Evolutionary conservation across 1,140 invertebrate genomes (phyloP), one percentile per base, ranked within the genome.

Genomic region (Drosophila bifasciata): DNA sequence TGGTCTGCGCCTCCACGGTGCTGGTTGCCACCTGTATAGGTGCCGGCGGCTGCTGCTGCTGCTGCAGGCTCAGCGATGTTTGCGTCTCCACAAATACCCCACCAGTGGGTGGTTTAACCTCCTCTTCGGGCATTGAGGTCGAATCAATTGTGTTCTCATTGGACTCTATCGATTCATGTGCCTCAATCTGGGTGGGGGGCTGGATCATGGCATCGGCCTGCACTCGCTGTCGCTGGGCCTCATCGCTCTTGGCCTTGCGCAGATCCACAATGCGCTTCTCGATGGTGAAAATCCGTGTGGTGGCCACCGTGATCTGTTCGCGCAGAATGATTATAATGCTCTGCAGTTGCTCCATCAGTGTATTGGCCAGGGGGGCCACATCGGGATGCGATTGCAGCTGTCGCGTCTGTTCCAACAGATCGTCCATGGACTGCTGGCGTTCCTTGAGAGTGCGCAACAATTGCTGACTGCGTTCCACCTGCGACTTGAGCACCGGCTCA

Each of bases 1-100:
- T 93, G 2, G 94, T 94, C 91, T 95, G 94, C n/a, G 93, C 92
- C 89, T 94, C 92, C 1, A 93, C 92, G 71, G 94, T 93, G 39
- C 92, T 89, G 8, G 93, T 93, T 68, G 91, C 89, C 3, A 85
- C 62, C 9, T 61, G 49, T 0, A 49, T 39, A 5, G 28, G 40
- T 23, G 48, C 39, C 1, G 56, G 46, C 0, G 64, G 70, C 28
- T 49, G 69, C n/a, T 83, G 75, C 16, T 93, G 71, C 40, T 50
- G 70, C n/a, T 83, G 75, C n/a, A 93, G 68, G 61, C 92, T 93
- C 17, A 83, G 69, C 21, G 92, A 92, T 4, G 93, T 93, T 85
- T 93, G 93, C 0, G 93, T 93, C 76, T 93, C 92, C 8, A 92
- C 90, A 67, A 72, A 84, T 3, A 85, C 44, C 6, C 64, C 71